These are phyloP conservation scores for Augiades crinisus DNA, from an alignment of 2,888 invertebrate genomes.

Conservation along the genomic window DNA sequence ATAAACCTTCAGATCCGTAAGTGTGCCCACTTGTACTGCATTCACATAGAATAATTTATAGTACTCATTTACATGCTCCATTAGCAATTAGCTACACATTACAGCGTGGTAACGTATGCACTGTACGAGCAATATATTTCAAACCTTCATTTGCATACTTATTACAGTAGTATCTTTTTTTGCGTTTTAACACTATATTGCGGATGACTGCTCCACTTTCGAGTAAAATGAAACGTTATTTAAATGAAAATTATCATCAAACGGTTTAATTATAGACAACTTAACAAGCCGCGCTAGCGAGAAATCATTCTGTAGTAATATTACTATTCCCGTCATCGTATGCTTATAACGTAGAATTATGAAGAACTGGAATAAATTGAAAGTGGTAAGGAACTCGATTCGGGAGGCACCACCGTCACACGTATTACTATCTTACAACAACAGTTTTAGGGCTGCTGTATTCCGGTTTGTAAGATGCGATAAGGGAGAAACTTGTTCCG, in stretches of 20 bases:
- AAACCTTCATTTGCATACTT: slow-evolving; percentile 9
- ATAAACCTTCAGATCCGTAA: not conserved
- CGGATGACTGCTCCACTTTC: slow-evolving; percentile 10
- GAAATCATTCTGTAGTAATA: not conserved
- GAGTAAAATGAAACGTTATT: slow-evolving; percentile 10
- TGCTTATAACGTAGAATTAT: not conserved
- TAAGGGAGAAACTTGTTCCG: too few species aligned
- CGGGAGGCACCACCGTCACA: too few species aligned
- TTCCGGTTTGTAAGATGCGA: too few species aligned
- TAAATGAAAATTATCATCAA: slow-evolving; percentile 7
- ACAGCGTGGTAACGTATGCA: slow-evolving; percentile 5
- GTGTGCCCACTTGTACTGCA: slow-evolving; percentile 2
- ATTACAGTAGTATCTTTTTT: slow-evolving; percentile 5
- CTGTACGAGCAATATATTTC: slow-evolving; percentile 6
- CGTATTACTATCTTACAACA: too few species aligned
- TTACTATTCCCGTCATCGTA: slow-evolving; percentile 1
- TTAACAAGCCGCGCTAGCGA: slow-evolving; percentile 1
- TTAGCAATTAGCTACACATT: slow-evolving; percentile 18
- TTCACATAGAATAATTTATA: slow-evolving; percentile 8
- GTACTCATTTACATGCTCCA: slow-evolving; percentile 17
- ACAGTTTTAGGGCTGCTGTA: too few species aligned
- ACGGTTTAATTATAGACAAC: slow-evolving; percentile 3
- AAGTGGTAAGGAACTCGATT: too few species aligned
- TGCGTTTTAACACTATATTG: slow-evolving; percentile 9
- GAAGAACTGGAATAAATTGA: not conserved